Percentiles rank a stretch among this genome's conserved stretches.
These are phyloP conservation scores for Clivina fossor DNA, from an alignment of 2,888 invertebrate species.

Conservation along the genomic window DNA sequence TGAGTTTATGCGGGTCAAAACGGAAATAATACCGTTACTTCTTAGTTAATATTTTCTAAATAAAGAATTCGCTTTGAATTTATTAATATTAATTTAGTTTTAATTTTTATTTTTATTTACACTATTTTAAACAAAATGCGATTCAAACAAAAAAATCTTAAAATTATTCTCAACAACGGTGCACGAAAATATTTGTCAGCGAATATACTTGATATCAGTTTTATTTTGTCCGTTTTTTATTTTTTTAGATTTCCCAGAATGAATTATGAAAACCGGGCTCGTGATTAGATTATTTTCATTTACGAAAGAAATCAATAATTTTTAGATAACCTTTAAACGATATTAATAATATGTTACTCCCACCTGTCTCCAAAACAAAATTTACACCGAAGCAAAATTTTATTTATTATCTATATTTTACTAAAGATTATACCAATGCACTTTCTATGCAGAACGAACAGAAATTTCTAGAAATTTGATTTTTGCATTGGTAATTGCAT, in stretches of 20 bases:
- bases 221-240: slow-evolving; percentile 17
- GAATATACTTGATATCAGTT: slow-evolving; percentile 6
- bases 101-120: too few relatives aligned
- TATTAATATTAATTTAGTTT: slow-evolving; percentile 20
- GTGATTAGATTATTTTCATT: slow-evolving; percentile 25
- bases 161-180: slow-evolving; percentile 3
- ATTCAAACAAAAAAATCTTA: slow-evolving; percentile 11
- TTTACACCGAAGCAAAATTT: neutral
- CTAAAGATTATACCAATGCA: neutral
- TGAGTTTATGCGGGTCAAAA: slow-evolving; percentile 23
- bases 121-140: slow-evolving; percentile 16
- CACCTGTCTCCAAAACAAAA: slow-evolving; percentile 5
- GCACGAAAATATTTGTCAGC: neutral
- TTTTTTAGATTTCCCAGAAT: slow-evolving; percentile 24
- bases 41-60: slow-evolving; percentile 29
- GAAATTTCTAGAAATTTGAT: slow-evolving; percentile 28
- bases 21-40: slow-evolving; percentile 32
- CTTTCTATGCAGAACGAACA: slow-evolving; percentile 24
- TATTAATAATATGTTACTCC: slow-evolving; percentile 10
- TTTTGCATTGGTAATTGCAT: slow-evolving; percentile 28
- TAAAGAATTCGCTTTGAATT: slow-evolving; percentile 19
- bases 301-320: slow-evolving; percentile 28
- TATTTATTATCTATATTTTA: neutral
- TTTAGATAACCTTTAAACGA: slow-evolving; percentile 25
- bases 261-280: slow-evolving; percentile 19